Conservation (phyloP, 2,113 vertebrate species). For the Clarias gariepinus region DNA sequence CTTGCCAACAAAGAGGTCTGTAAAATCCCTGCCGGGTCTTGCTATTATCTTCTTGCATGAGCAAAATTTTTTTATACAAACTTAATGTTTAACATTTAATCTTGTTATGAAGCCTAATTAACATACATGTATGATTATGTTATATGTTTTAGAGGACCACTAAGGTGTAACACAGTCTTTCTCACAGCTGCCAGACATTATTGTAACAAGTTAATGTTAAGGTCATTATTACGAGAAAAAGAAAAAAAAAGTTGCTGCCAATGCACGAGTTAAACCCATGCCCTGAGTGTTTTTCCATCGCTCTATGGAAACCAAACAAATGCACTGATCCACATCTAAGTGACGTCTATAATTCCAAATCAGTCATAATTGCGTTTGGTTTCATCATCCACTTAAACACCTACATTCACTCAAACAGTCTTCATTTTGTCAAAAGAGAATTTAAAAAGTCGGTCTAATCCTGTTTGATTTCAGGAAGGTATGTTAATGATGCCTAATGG, state of each 20-base stretch:
- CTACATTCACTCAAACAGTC: not conserved
- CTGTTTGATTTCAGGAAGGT: not conserved
- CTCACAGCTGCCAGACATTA: constrained; percentile 17
- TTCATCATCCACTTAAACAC: not conserved
- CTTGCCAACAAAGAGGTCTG: not conserved
- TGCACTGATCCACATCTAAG: not conserved
- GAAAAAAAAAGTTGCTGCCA: constrained; percentile 12
- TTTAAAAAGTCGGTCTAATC: not conserved
- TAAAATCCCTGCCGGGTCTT: not conserved
- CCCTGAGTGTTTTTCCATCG: constrained; percentile 31
- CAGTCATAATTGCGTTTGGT: constrained; percentile 8
- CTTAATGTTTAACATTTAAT: not conserved
- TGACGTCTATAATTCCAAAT: not conserved
- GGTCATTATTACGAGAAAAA: not conserved
- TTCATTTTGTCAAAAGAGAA: not conserved
- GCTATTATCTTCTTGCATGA: not conserved
- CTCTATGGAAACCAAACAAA: constrained; percentile 43
- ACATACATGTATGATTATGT: not conserved
- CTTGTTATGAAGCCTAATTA: not conserved
- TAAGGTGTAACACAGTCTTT: not conserved
- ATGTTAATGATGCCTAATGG: not conserved
- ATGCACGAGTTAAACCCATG: constrained; percentile 18
- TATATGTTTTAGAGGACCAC: not conserved
- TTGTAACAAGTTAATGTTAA: not conserved
- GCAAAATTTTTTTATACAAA: not conserved